Percentiles rank a stretch among this genome's conserved stretches.
Evolutionary conservation across 2,113 vertebrate genomes (phyloP).

Genomic region (Perca schrenkii): DNA sequence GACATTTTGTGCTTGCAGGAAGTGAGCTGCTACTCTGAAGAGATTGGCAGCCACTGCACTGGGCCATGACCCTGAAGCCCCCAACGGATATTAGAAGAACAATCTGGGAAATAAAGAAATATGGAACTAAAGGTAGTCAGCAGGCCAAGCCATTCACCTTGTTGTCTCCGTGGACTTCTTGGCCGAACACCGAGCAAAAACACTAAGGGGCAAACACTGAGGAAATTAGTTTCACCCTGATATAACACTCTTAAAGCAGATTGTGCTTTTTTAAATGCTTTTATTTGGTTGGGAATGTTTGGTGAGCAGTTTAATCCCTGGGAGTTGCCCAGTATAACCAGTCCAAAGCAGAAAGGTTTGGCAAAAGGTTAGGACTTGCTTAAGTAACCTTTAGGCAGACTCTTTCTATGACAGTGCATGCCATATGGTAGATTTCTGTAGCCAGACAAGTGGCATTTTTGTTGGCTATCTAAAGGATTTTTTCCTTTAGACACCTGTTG

Average conservation of each 20-base stretch:
- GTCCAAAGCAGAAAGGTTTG: neutral
- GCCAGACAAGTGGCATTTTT: conserved; percentile 1
- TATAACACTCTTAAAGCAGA: conserved; percentile 27
- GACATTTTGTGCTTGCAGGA: conserved; percentile 37
- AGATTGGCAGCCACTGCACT: conserved; percentile 60
- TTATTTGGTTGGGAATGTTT: conserved; percentile 39
- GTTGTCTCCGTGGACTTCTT: conserved; percentile 53
- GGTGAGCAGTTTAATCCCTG: conserved; percentile 35
- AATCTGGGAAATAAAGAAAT: conserved; percentile 63
- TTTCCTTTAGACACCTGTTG: neutral
- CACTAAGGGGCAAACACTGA: conserved; percentile 32
- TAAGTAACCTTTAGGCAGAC: neutral
- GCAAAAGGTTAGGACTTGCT: neutral
- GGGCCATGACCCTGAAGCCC: conserved; percentile 28
- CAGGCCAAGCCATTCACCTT: conserved; percentile 58
- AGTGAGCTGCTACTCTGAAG: conserved; percentile 28
- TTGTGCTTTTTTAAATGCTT: conserved; percentile 24
- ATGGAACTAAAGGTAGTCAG: conserved; percentile 45
- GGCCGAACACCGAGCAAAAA: conserved; percentile 34
- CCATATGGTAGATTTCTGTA: neutral
- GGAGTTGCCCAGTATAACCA: conserved; percentile 9
- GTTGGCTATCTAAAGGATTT: neutral
- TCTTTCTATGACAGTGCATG: neutral
- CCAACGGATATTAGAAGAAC: conserved; percentile 55
- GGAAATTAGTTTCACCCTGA: conserved; percentile 68